Evolutionary conservation across 2,113 vertebrate genomes (phyloP).

Genomic region (Rallus limicola): DNA sequence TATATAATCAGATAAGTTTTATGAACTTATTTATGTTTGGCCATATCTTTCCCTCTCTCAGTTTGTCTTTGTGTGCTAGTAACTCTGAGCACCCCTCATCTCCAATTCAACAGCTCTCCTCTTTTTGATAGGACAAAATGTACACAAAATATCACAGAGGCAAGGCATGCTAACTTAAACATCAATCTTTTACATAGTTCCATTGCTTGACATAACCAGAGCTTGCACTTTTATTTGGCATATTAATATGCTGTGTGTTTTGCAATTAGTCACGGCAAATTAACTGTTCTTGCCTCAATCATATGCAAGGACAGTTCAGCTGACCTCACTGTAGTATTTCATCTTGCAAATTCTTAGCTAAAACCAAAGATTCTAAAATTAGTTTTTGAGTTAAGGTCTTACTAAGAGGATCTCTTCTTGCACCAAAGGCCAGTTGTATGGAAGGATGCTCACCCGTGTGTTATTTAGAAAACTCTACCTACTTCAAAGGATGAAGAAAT

Average conservation of each 20-base stretch:
- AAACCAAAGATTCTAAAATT: constrained; percentile 42
- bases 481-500: background rate
- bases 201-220: constrained; percentile 39
- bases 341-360: constrained; percentile 40
- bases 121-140: background rate
- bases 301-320: constrained; percentile 67
- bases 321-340: constrained; percentile 27
- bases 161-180: background rate
- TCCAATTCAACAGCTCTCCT: background rate
- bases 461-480: background rate
- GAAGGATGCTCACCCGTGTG: background rate
- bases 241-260: constrained; percentile 75
- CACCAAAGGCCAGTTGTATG: background rate
- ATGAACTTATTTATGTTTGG: background rate
- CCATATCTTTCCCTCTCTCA: background rate
- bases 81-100: background rate
- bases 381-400: constrained; percentile 25
- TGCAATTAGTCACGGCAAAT: constrained; percentile 80
- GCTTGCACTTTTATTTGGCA: constrained; percentile 70
- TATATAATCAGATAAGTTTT: background rate
- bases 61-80: background rate
- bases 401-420: background rate
- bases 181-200: constrained; percentile 38
- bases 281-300: constrained; percentile 65
- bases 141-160: background rate